Base-by-base conservation (phyloP, 1,140 invertebrate genomes). In the Eumeta japonica region DNA sequence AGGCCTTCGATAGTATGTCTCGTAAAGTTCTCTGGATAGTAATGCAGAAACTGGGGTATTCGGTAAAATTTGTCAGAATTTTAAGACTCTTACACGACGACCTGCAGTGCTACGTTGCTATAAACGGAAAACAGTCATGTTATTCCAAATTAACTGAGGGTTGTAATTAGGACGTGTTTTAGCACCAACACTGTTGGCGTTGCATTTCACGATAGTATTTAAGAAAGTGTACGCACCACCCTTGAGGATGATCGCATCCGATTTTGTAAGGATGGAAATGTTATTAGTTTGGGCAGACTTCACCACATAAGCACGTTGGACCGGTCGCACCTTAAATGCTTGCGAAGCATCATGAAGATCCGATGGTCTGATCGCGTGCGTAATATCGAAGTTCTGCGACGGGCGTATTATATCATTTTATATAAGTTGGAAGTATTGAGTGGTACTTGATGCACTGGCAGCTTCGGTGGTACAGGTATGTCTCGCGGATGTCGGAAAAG, bases 111-210 rank as follows among this genome's bases (percentile, higher is more conserved):
- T 46, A 43, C 11, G 43, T 48, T 2, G 12, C 31, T 13, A 35
- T 38, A 1, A 24, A 41, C 2, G 36, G 12, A 12, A 42, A 45
- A 18, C 37, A 46, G 11, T 43, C 45, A 14, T n/a, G 31, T 51
- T 46, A n/a, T 50, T 48, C 11, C 27, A 37, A n/a, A 29, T 43
- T 24, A 43, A 37, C 40, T 44, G 39, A 37, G 43, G 43, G 3
- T 40, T 48, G 10, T 48, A 52, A 35, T 46, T 48, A 33, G 41
- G 45, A 1, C 48, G 43, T 34, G 43, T 46, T 10, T 17, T 52
- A 3, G 45, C 47, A 19, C 38, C 45, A 9, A 51, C 45, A 7
- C 35, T 48, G 9, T 43, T 48, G 7, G 45, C 43, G 0, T 9
- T 50, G 5, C 47, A 52, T 17, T 52, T 52, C 29, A 34, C 43